Conservation (phyloP, 2,888 invertebrate genomes). For the Hydroisotoma schaefferi region DNA sequence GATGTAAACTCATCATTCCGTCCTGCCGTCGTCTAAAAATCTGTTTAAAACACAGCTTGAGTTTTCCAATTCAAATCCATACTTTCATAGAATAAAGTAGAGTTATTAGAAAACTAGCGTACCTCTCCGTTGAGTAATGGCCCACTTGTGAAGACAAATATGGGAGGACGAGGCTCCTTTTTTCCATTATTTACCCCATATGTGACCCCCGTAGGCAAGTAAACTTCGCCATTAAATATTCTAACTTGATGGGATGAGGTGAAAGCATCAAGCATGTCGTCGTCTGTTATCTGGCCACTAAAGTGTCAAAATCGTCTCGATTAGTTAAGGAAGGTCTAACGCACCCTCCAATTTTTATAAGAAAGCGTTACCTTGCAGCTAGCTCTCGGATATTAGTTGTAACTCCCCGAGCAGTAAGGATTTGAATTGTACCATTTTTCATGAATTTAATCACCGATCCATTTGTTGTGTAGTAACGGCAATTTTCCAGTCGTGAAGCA, state of each 20-base stretch:
- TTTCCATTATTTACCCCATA: conserved; percentile 37
- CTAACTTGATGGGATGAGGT: conserved; percentile 21
- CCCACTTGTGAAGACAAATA: conserved; percentile 41
- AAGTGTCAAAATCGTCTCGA: neutral
- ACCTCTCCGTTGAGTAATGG: conserved; percentile 39
- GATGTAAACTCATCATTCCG: conserved; percentile 38
- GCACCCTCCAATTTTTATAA: neutral
- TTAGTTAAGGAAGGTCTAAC: no score
- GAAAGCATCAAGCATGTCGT: conserved; percentile 17
- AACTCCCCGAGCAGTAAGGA: conserved; percentile 41
- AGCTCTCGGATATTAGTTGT: conserved; percentile 40
- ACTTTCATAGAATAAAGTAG: no score
- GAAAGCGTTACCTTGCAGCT: conserved; percentile 24
- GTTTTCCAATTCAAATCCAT: no score
- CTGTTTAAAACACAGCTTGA: no score
- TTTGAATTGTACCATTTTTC: conserved; percentile 34
- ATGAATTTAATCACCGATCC: conserved; percentile 40
- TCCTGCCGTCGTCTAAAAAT: conserved; percentile 42
- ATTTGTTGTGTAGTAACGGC: conserved; percentile 38
- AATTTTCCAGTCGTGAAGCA: conserved; percentile 21
- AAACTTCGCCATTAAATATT: conserved; percentile 41
- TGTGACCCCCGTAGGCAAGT: conserved; percentile 36
- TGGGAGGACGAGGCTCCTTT: conserved; percentile 23
- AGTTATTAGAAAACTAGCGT: no score
- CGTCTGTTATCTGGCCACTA: conserved; percentile 19